phyloP scores from a whole-genome alignment of 2,888 invertebrate species.

The Philhelius pedissequus region DNA sequence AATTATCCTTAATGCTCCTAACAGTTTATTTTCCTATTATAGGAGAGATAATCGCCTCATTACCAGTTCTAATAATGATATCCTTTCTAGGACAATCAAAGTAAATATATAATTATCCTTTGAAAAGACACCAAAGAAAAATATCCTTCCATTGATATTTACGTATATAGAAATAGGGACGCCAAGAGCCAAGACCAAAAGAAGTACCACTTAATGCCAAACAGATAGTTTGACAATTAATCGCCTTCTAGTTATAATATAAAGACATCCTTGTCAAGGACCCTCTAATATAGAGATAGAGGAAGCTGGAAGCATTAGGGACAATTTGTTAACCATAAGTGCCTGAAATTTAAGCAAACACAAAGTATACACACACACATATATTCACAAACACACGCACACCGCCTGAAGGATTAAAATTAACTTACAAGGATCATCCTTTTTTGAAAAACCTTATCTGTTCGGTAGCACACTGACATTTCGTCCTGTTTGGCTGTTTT shows the following conservation, averaged over 20 bases:
- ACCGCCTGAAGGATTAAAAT: slow-evolving; percentile 57
- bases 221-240: slow-evolving; percentile 65
- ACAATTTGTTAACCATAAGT: slow-evolving; percentile 62
- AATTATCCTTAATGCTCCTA: slow-evolving; percentile 38
- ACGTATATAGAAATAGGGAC: background rate
- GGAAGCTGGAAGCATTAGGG: slow-evolving; percentile 16
- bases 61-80: slow-evolving; percentile 47
- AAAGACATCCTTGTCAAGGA: slow-evolving; percentile 21
- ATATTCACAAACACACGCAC: slow-evolving; percentile 4
- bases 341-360: slow-evolving; percentile 19
- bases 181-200: slow-evolving; percentile 28
- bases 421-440: slow-evolving; percentile 62
- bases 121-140: slow-evolving; percentile 27
- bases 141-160: slow-evolving; percentile 47
- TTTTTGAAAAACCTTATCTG: slow-evolving; percentile 57
- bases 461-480: slow-evolving; percentile 47
- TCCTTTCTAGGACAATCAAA: slow-evolving; percentile 28
- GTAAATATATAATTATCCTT: slow-evolving; percentile 5
- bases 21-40: slow-evolving; percentile 60
- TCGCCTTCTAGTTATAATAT: slow-evolving; percentile 29
- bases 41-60: slow-evolving; percentile 40
- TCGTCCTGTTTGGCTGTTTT: background rate
- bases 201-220: slow-evolving; percentile 59
- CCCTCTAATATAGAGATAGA: slow-evolving; percentile 13
- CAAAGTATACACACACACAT: slow-evolving; percentile 14